These are phyloP conservation scores for Sitodiplosis mosellana DNA, from an alignment of 1,140 invertebrate species.

Conservation along the genomic window DNA sequence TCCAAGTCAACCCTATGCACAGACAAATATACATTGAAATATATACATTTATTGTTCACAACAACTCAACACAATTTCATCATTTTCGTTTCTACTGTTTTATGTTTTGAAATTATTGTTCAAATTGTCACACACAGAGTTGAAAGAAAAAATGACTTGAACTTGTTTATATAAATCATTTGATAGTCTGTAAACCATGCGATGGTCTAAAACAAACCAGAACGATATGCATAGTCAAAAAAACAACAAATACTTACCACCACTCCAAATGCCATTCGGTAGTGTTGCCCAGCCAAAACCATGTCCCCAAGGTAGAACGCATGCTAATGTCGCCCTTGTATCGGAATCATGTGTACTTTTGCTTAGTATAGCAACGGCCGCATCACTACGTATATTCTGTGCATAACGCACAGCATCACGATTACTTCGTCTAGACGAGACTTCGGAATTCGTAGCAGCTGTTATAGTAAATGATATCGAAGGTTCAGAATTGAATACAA, in stretches of 20 bases:
- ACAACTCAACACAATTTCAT: no score
- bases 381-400: conserved; percentile 16
- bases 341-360: conserved; percentile 17
- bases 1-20: conserved; percentile 33
- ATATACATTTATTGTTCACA: no score
- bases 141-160: no score
- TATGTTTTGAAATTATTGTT: no score
- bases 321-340: conserved; percentile 21
- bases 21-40: background rate
- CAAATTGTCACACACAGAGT: no score
- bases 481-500: background rate
- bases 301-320: conserved; percentile 26
- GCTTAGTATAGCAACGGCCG: conserved; percentile 22
- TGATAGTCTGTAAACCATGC: no score
- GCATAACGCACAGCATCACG: conserved; percentile 4
- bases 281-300: conserved; percentile 40
- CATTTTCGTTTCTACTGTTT: no score
- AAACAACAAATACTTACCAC: conserved; percentile 23
- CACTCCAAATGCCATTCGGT: conserved; percentile 38
- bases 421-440: conserved; percentile 17
- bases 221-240: conserved; percentile 20
- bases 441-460: conserved; percentile 34
- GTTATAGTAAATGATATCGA: background rate
- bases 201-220: no score
- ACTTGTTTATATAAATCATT: no score